A percentile compares a stretch with the other conserved stretches of the same genome.
phyloP scores from a whole-genome alignment of 2,797 vertebrate genomes.

The Lacerta bilineata region DNA sequence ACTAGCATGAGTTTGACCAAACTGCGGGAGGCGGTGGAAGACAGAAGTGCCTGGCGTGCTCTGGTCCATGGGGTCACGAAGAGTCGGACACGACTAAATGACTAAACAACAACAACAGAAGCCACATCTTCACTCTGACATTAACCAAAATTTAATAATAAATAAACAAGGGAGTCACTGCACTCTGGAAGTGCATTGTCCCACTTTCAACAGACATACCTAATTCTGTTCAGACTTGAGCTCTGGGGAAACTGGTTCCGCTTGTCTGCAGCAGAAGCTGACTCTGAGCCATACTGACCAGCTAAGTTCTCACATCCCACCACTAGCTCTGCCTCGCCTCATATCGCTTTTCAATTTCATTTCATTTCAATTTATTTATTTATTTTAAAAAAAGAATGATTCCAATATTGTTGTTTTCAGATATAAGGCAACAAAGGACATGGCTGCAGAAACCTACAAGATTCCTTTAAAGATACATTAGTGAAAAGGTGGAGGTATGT shows the following conservation, averaged over 20 bases:
- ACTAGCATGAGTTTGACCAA: too few species aligned
- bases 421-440: background rate
- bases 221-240: background rate
- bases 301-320: background rate
- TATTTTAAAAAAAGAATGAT: background rate
- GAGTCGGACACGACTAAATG: too few species aligned
- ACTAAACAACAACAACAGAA: too few species aligned
- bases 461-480: background rate
- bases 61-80: too few species aligned
- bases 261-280: background rate
- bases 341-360: background rate
- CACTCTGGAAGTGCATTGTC: background rate
- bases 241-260: background rate
- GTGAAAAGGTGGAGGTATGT: background rate
- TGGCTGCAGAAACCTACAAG: background rate
- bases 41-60: too few species aligned
- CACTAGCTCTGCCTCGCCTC: too few species aligned
- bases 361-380: too few species aligned
- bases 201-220: background rate
- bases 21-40: too few species aligned
- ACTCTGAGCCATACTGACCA: background rate
- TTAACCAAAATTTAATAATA: too few species aligned
- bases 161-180: too few species aligned
- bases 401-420: background rate
- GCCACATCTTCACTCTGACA: too few species aligned